Evolutionary conservation across 2,113 vertebrate species (phyloP), one percentile per base, ranked within the genome.

Genomic region (Aspiorhynchus laticeps): DNA sequence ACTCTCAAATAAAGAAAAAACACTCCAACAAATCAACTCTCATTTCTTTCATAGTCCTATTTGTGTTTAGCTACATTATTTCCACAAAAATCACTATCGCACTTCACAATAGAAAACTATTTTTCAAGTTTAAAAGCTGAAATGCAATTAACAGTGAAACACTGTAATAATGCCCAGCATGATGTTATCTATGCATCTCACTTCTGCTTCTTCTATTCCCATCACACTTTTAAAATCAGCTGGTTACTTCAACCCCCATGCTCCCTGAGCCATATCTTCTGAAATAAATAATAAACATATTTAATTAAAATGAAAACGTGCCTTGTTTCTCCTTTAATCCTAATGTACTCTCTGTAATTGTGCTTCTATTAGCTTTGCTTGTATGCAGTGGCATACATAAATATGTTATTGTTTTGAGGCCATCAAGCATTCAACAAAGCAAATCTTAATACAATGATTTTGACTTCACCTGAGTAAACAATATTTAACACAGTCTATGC

Each of bases 281-380:
- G 86, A 90, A 94, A 94, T 93, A 95, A 94, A 94, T 94, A 93
- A 94, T 92, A 93, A 95, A 95, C 91, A 93, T 86, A 85, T 94
- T 93, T 93, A 94, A 94, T 95, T 94, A 94, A 94, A 95, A 93
- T 91, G 74, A 94, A 93, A 95, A 93, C 91, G 92, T 43, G 46
- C 83, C 19, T 88, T 93, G 90, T 92, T 95, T 94, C 90, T 56
- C 85, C 83, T 91, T 92, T 94, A 94, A 94, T 95, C 94, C 93
- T 94, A 93, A 95, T 95, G 94, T 93, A 94, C 93, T 93, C 89
- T 79, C 91, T 90, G 92, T 94, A 94, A 95, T 94, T 93, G 93
- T 93, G 92, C 89, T 90, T 92, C 92, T 91, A 88, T 93, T 93
- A 93, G 91, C 91, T 90, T 90, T 91, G 87, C 90, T 88, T 88